Conservation (phyloP, 2,888 invertebrate genomes). For the Ochropleura leucogaster region DNA sequence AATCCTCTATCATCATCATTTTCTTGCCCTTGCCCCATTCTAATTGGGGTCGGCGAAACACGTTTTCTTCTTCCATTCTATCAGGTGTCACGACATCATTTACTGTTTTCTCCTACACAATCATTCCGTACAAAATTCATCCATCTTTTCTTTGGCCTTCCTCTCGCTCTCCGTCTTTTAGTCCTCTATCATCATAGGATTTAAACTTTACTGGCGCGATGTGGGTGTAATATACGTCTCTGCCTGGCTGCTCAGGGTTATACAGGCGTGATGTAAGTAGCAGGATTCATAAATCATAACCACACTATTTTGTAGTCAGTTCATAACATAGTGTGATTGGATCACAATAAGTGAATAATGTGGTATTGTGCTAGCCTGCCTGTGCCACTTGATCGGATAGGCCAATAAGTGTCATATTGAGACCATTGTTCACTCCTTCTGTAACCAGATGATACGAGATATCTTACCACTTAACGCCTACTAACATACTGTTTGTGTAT, state of each 20-base stretch:
- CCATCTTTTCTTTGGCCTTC: too few relatives aligned
- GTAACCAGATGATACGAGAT: constrained; percentile 15
- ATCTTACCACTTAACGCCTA: constrained; percentile 9
- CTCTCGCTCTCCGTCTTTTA: too few relatives aligned
- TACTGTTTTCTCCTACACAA: too few relatives aligned
- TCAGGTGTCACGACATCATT: too few relatives aligned
- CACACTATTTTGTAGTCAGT: background rate
- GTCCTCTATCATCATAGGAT: background rate
- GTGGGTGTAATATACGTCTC: background rate
- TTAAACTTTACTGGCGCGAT: background rate
- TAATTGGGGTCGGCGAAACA: too few relatives aligned
- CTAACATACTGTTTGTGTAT: constrained; percentile 14
- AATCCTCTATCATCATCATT: background rate
- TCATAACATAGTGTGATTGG: constrained; percentile 25
- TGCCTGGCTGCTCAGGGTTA: background rate
- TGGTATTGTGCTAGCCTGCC: constrained; percentile 57
- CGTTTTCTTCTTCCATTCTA: too few relatives aligned
- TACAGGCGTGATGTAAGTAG: background rate
- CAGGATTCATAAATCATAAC: constrained; percentile 1
- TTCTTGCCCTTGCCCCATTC: too few relatives aligned
- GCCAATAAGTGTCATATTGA: constrained; percentile 37
- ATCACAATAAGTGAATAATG: constrained; percentile 54
- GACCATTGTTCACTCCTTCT: constrained; percentile 41
- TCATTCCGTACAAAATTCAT: too few relatives aligned
- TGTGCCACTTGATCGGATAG: constrained; percentile 28